Evolutionary conservation across 2,797 vertebrate species (phyloP), one percentile per base, ranked within the genome.

Genomic region (Coregonus suidteri): DNA sequence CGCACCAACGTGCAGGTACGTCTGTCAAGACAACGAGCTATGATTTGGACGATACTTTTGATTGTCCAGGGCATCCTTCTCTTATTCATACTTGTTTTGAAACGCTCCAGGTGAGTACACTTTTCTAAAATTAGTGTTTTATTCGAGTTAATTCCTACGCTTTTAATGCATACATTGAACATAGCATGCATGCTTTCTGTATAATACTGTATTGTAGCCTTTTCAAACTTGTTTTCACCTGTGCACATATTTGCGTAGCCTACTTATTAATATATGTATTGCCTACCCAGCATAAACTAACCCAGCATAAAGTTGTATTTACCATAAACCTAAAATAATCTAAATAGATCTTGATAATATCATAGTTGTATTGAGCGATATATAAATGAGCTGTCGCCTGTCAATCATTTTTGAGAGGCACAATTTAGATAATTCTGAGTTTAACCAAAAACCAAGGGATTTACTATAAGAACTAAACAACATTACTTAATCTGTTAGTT

Each of bases 11-110:
- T 59, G 53, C 71, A 56, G 16, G 3, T 30, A 34, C 53, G 6
- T 59, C 71, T 6, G 16, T 34, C 25, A 4, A n/a, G 34, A 56
- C 25, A 6, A 73, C 1, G 78, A 56, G 31, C 84, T 34, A 94
- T 94, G 93, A 89, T 94, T 73, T 93, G 90, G 90, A 86, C 89
- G 20, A 13, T 90, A 0, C 77, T 92, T 0, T 81, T 94, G 51
- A 82, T 93, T 0, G 68, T 89, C 3, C 85, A 87, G 56, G 87
- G 71, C 1, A 51, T 84, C 15, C 80, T 94, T 56, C 84, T 94
- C 3, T 91, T 84, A 68, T 82, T 90, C 3, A 71, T 91, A 6
- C 75, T 93, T 6, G 59, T 25, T 41, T 89, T 91, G 2, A 87
- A 85, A 72, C 88, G 93, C 34, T 82, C 87, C 4, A 92, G 94